phyloP scores from a whole-genome alignment of 2,113 vertebrate genomes.

The Glareola pratincola region DNA sequence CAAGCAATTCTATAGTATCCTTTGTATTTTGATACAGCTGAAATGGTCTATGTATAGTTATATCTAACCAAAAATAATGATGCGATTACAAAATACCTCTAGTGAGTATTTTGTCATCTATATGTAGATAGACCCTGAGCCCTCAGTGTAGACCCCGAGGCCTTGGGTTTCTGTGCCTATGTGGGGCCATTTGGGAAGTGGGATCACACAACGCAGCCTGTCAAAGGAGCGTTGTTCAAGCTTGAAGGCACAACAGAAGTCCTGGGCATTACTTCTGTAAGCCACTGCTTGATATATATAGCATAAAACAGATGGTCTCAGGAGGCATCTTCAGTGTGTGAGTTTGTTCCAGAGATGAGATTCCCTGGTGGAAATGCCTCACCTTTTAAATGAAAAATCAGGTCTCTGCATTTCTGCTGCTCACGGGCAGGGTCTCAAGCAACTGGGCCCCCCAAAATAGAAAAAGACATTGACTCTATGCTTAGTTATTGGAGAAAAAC shows the following conservation, averaged over 20 bases:
- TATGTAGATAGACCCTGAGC: neutral
- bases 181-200: neutral
- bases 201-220: neutral
- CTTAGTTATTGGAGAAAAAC: neutral
- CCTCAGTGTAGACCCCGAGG: neutral
- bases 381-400: neutral
- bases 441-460: neutral
- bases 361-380: neutral
- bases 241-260: neutral
- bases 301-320: neutral
- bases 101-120: neutral
- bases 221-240: neutral
- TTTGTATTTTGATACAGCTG: neutral
- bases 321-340: neutral
- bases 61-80: neutral
- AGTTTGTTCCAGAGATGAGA: neutral
- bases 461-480: neutral
- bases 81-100: neutral
- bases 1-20: neutral
- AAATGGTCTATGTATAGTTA: neutral
- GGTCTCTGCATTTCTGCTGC: neutral
- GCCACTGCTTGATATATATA: neutral
- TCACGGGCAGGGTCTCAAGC: neutral
- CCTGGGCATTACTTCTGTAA: neutral
- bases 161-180: neutral